Base-by-base conservation (phyloP, 2,888 invertebrate genomes). In the Agrochola litura region DNA sequence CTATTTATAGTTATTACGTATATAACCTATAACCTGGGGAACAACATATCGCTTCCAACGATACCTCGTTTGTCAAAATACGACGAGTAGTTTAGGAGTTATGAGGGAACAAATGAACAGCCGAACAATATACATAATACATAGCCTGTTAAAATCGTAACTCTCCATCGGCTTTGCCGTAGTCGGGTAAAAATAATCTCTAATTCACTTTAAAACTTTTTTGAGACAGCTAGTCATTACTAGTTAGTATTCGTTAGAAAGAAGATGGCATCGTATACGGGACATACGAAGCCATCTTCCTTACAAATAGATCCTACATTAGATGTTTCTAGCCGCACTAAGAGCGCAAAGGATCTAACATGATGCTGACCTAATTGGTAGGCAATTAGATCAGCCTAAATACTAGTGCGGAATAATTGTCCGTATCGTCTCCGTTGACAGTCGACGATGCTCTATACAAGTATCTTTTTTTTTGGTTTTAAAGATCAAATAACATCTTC, bases 301-400 rank as follows among this genome's bases (percentile, higher is more conserved):
- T 49, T 12, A 74, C 6, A 14, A 14, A 71, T 71, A 37, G 37
- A 46, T 65, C 58, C n/a, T 52, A 12, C 49, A 54, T 30, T 14
- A 6, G 1, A 69, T 58, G 19, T 60, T 25, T 10, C 8, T 12
- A 37, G 25, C 22, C 4, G 1, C 41, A 30, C 3, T 52, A 37
- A 66, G 37, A 76, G 43, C 25, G 30, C 30, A 79, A 65, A 37
- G 25, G 22, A 22, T 6, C 6, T 19, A 19, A 8, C 22, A 25
- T 12, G 60, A 49, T 61, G 25, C 22, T 66, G 49, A 49, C 19
- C 16, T 60, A 61, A 37, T 54, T 72, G 43, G 25, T 30, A 30
- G 30, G 30, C 30, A 30, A 22, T 54, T 46, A 46, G 60, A 30
- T 70, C 58, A 72, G 72, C 46, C 5, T 77, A 56, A 56, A 73